Base-by-base conservation (phyloP, 2,113 vertebrate species). In the Takifugu bimaculatus region DNA sequence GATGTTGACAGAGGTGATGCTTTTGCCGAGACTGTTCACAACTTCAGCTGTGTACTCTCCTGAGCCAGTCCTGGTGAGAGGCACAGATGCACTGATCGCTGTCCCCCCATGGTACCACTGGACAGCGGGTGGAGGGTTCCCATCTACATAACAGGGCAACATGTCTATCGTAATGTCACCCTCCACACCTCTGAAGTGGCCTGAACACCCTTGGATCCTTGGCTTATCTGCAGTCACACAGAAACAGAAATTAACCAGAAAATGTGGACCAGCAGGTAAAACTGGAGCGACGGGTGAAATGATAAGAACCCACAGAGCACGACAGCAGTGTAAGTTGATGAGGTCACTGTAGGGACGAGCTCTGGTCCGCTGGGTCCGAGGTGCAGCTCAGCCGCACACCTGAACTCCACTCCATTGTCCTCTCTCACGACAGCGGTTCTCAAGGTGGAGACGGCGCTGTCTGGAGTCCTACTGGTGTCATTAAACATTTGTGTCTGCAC, bases 371-470 rank as follows among this genome's bases (percentile, higher is more conserved):
- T 29, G 2, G 12, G 11, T 13, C 13, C 13, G 28, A 54, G 13
- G 29, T 43, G 6, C 51, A 88, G 61, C 32, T 58, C 43, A 51
- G 74, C 85, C 52, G 77, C 80, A 69, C 87, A 89, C 29, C 43
- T 71, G 13, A 82, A 45, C 42, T 47, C 2, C 13, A 13, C 58
- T 54, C 42, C 53, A 0, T 85, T 0, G 26, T 90, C 75, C 0
- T 0, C 5, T 66, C 68, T 81, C 29, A 2, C 43, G 0, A 71
- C 32, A 3, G 0, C 13, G 69, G 80, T 0, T 0, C 0, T 0
- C 35, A 84, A 42, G 7, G 0, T 6, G 1, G 2, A n/a, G 0
- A 66, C 74, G 49, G 9, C 7, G 14, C 2, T 64, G 1, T 48
- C 50, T 49, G 69, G 67, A 39, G 15, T 57, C 26, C 27, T 57